Evolutionary conservation across 2,797 vertebrate species (phyloP), one percentile per base, ranked within the genome.

Genomic region (Chanos chanos): DNA sequence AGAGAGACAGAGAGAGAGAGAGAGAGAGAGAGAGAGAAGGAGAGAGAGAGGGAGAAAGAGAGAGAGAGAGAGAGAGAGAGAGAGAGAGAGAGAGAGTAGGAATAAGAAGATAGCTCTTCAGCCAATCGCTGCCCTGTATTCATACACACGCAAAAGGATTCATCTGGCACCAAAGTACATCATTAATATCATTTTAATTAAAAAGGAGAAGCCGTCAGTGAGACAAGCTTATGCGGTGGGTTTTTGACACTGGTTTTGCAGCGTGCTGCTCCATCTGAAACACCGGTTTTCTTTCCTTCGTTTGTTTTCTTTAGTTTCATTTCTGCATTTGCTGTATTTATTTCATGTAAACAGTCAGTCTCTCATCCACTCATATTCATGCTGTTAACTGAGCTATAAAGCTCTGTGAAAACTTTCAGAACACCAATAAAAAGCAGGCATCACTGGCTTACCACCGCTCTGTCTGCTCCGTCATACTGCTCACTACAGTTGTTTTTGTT

Each of bases 381-480:
- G 44, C 64, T 71, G 74, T 76, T 82, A 57, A 75, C 79, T 56
- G 75, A 77, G 81, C 79, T 70, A 78, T 69, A 66, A 43, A 47
- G 48, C 62, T 58, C 55, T 63, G 49, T 36, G 65, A 75, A 73
- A 57, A 37, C 67, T 62, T 63, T 71, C 65, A 74, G n/a, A n/a
- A n/a, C n/a, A n/a, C n/a, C n/a, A n/a, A n/a, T n/a, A n/a, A n/a
- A n/a, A n/a, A n/a, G n/a, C n/a, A n/a, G n/a, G n/a, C n/a, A n/a
- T n/a, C n/a, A n/a, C n/a, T n/a, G n/a, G n/a, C n/a, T n/a, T n/a
- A n/a, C n/a, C n/a, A n/a, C n/a, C n/a, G n/a, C n/a, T n/a, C n/a
- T n/a, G n/a, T n/a, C n/a, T n/a, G n/a, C n/a, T n/a, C n/a, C n/a
- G n/a, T n/a, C n/a, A n/a, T n/a, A n/a, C n/a, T n/a, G n/a, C n/a